Evolutionary conservation across 2,888 invertebrate species (phyloP).

Genomic region (Graphium colonna): DNA sequence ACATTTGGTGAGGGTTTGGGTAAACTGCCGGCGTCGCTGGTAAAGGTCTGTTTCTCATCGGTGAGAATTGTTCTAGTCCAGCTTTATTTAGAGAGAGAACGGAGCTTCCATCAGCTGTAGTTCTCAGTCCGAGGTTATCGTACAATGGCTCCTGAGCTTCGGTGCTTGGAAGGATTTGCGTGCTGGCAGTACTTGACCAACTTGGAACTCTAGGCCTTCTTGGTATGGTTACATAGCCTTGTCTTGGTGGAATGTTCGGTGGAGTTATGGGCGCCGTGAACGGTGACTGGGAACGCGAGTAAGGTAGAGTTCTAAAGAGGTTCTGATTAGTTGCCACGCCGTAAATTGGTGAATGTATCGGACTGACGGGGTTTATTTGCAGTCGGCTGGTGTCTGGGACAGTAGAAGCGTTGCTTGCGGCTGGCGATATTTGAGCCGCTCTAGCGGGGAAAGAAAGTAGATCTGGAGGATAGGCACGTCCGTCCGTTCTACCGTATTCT

Average conservation of each 20-base stretch:
- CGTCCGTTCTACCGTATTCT: constrained; percentile 77
- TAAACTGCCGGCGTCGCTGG: constrained; percentile 81
- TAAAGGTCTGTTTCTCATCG: constrained; percentile 82
- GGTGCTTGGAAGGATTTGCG: constrained; percentile 70
- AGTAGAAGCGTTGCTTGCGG: constrained; percentile 90
- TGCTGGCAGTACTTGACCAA: constrained; percentile 85
- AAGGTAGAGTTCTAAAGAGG: constrained; percentile 89
- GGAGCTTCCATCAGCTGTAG: constrained; percentile 93
- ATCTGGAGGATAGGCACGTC: constrained; percentile 88
- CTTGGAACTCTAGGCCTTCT: constrained; percentile 90
- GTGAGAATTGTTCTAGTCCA: constrained; percentile 75
- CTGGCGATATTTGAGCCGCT: constrained; percentile 86
- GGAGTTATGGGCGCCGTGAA: constrained; percentile 82
- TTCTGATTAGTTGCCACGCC: constrained; percentile 81
- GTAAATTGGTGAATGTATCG: constrained; percentile 83
- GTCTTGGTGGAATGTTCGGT: constrained; percentile 85
- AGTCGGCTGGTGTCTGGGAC: constrained; percentile 86
- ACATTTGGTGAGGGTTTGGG: constrained; percentile 66
- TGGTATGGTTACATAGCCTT: constrained; percentile 93
- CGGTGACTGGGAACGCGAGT: constrained; percentile 88
- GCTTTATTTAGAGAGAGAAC: constrained; percentile 88
- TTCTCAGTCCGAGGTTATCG: constrained; percentile 91
- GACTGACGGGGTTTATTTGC: constrained; percentile 82
- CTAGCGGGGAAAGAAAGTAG: constrained; percentile 88
- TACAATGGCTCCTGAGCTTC: constrained; percentile 88